Evolutionary conservation across 2,113 vertebrate species (phyloP), one percentile per base, ranked within the genome.

Genomic region (Amazona vittata): DNA sequence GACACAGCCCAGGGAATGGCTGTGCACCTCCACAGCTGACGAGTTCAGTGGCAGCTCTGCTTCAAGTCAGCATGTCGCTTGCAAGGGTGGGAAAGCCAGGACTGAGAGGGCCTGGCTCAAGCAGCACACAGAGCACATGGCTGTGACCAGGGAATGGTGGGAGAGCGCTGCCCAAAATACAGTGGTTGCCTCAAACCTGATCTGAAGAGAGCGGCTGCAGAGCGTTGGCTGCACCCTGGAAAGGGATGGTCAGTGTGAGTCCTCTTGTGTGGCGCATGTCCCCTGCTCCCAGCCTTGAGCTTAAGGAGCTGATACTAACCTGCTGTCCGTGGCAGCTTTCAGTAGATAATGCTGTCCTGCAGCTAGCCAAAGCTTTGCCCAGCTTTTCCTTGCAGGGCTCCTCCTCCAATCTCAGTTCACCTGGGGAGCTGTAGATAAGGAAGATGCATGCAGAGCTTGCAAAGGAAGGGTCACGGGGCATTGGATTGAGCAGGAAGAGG

Each of bases 81-180:
- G 0, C 4, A 15, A 29, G 15, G 11, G 11, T 67, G 35, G 55
- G 57, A 64, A 80, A 84, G 33, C 25, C 35, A 77, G 57, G 47
- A 53, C 25, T 1, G 35, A 70, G 39, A 57, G 33, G 31, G 26
- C 26, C 12, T 14, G 64, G 43, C 49, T 28, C 11, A 3, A 87
- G 44, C 73, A 65, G 70, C 62, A 18, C 67, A 28, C 16, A 24
- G 13, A 75, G 60, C 26, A 69, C 37, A 15, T 2, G 11, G 21
- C 2, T 0, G 43, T 50, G 49, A 53, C 44, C 33, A 0, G 3
- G 78, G 15, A 14, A 12, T 0, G 5, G 69, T 0, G 2, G 49
- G 35, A 35, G 28, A 70, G 18, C 31, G 49, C 5, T 4, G 33
- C 63, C 31, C 10, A 5, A 73, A 37, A 39, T 2, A 15, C 4